Evolutionary conservation across 2,888 invertebrate species (phyloP), one percentile per base, ranked within the genome.

Genomic region (Polia nebulosa): DNA sequence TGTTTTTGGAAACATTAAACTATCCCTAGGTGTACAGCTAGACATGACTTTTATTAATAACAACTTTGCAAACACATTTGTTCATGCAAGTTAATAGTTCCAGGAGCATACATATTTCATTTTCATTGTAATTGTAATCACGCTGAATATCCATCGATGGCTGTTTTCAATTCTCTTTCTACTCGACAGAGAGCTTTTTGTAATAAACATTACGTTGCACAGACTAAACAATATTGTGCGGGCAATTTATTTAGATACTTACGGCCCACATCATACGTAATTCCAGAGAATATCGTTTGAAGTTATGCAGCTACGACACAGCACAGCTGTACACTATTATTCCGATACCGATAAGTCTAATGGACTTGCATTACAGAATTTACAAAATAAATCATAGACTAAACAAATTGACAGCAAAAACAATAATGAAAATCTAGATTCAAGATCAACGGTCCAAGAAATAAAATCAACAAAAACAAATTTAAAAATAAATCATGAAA

Each of bases 181-280:
- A 27, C 56, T 69, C 51, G 13, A 6, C 17, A n/a, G 20, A 80
- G 41, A 56, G 58, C 62, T 61, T 56, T 63, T 58, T 57, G 59
- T 39, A 63, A 76, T 80, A 78, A 74, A 75, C 59, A 68, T 72
- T 45, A 70, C 62, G 52, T 57, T 63, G 44, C 53, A 58, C 55
- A 65, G 58, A 76, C 75, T 80, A 74, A 80, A 83, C 72, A 76
- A 73, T 62, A 59, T 45, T 44, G 32, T 51, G 22, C 60, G 45
- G 27, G 70, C 22, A 60, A 76, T 70, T 73, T 73, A 80, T 77
- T 66, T 71, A 57, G 36, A 53, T 64, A 61, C 39, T 53, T 53
- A 63, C 60, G 68, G 57, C 68, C 73, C 64, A 78, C 73, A 20
- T 17, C 25, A 11, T 22, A 34, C 4, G 47, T 51, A 34, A 64